Percentiles rank a stretch among this genome's conserved stretches.
These are phyloP conservation scores for Calameuta idolon DNA, from an alignment of 2,888 invertebrate species.

Conservation along the genomic window DNA sequence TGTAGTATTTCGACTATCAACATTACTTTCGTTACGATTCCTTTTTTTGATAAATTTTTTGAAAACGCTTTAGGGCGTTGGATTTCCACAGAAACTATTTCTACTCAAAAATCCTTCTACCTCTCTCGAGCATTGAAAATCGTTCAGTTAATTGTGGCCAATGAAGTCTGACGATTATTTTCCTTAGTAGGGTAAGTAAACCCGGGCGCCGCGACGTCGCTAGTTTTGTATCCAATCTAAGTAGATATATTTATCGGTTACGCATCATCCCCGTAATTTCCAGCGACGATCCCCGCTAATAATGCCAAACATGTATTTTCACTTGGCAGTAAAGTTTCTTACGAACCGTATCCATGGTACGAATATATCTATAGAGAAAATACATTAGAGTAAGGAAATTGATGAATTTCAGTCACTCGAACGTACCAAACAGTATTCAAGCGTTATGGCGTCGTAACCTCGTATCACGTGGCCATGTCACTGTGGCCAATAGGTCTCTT, in stretches of 20 bases:
- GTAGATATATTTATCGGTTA: not conserved
- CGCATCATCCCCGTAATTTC: not conserved
- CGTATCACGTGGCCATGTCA: not conserved
- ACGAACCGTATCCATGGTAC: not conserved
- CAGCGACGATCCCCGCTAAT: not conserved
- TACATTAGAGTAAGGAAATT: not conserved
- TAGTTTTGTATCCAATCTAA: not conserved
- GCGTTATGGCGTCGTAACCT: not conserved
- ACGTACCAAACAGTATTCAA: not conserved
- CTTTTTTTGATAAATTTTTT: not conserved
- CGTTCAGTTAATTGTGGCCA: not conserved
- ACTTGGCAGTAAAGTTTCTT: not conserved
- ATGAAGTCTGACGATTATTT: not conserved
- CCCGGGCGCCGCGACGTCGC: not conserved
- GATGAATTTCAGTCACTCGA: not conserved
- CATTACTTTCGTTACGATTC: too few relatives aligned
- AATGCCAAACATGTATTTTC: not conserved
- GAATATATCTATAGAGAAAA: not conserved
- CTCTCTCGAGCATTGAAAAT: not conserved
- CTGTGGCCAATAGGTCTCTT: not conserved
- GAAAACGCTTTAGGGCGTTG: not conserved
- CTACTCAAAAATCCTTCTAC: not conserved
- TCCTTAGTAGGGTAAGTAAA: not conserved
- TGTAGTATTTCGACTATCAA: not conserved
- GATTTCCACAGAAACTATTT: not conserved